Evolutionary conservation across 1,140 invertebrate genomes (phyloP).

Genomic region (Epicauta chinensis): DNA sequence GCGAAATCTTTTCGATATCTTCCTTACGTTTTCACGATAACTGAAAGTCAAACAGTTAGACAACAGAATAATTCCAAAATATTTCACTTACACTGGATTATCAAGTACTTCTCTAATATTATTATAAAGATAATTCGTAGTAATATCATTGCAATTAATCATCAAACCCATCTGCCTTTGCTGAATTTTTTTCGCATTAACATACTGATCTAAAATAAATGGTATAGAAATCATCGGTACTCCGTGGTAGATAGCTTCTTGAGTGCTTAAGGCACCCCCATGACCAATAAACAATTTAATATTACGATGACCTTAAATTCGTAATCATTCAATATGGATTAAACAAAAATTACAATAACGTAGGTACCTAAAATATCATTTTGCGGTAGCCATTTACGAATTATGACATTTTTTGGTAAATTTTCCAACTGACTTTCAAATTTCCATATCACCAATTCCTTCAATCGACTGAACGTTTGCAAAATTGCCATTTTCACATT

Average conservation of each 20-base stretch:
- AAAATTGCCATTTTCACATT: constrained; percentile 16
- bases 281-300: constrained; percentile 46
- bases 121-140: constrained; percentile 15
- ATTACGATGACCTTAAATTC: constrained; percentile 42
- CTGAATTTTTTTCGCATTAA: constrained; percentile 33
- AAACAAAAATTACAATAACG: no score
- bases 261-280: constrained; percentile 46
- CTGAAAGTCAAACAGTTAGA: constrained; percentile 1
- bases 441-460: constrained; percentile 25
- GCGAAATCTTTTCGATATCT: constrained; percentile 22
- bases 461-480: constrained; percentile 21
- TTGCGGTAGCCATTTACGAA: constrained; percentile 28
- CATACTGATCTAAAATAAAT: constrained; percentile 42
- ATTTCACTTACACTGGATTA: constrained; percentile 22
- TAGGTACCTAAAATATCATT: no score
- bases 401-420: constrained; percentile 20
- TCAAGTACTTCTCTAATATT: constrained; percentile 25
- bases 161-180: not conserved
- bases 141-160: constrained; percentile 10
- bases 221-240: constrained; percentile 49
- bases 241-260: constrained; percentile 48
- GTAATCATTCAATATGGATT: no score
- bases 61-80: not conserved
- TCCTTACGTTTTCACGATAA: constrained; percentile 11
- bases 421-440: constrained; percentile 19